These are phyloP conservation scores for Catharus bicknelli DNA, from an alignment of 2,113 vertebrate species.

Conservation along the genomic window DNA sequence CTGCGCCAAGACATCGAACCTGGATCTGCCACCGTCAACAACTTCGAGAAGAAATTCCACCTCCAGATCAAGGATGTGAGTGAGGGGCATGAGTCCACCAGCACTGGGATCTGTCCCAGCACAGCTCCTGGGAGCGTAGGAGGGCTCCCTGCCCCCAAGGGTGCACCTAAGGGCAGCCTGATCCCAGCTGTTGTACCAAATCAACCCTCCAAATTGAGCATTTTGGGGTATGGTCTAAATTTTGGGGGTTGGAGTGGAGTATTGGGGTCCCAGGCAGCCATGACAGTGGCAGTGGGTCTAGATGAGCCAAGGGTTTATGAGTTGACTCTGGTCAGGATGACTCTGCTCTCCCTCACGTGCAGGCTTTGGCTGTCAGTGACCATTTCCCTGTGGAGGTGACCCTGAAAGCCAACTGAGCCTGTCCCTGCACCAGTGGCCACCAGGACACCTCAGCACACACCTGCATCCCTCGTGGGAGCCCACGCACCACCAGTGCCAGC, in stretches of 20 bases:
- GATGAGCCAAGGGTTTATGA: neutral
- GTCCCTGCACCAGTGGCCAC: rapidly evolving
- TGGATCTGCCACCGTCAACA: neutral
- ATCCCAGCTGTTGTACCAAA: rapidly evolving
- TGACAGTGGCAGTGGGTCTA: neutral
- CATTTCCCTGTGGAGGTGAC: slow-evolving; percentile 85
- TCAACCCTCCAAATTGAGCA: neutral
- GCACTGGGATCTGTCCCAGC: neutral
- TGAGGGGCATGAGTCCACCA: neutral
- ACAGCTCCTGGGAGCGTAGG: rapidly evolving
- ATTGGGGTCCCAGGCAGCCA: rapidly evolving
- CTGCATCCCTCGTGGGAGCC: rapidly evolving
- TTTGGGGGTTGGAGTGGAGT: neutral
- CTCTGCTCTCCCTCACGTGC: neutral
- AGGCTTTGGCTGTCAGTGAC: slow-evolving; percentile 85
- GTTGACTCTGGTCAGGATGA: neutral
- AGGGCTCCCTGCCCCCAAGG: neutral
- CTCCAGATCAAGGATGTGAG: slow-evolving; percentile 48
- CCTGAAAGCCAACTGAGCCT: slow-evolving; percentile 21
- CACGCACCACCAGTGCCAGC: rapidly evolving
- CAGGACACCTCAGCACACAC: rapidly evolving
- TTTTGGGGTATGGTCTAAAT: neutral
- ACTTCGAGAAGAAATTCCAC: slow-evolving; percentile 13
- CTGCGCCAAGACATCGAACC: neutral
- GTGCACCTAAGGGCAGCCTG: neutral